phyloP scores from a whole-genome alignment of 2,888 invertebrate genomes.

The Lasius platythorax region DNA sequence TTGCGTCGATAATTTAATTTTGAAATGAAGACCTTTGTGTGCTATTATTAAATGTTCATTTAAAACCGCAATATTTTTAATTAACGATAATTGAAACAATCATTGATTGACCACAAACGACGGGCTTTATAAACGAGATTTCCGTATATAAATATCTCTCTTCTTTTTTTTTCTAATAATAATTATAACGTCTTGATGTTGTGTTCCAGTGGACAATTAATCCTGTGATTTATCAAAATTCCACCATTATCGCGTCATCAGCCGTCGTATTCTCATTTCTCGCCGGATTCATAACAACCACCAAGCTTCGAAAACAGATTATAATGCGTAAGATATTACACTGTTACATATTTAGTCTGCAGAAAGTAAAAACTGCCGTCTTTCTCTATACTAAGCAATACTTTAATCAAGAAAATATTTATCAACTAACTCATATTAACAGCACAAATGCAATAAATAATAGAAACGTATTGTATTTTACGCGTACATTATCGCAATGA shows the following conservation, averaged over 20 bases:
- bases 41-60: background rate
- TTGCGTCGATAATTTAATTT: background rate
- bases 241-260: slow-evolving; percentile 81
- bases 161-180: background rate
- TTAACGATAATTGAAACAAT: slow-evolving; percentile 12
- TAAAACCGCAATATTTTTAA: background rate
- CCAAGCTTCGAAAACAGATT: slow-evolving; percentile 74
- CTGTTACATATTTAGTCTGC: background rate
- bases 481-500: background rate
- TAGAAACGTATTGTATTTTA: background rate
- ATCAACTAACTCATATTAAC: background rate
- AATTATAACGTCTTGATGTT: background rate
- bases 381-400: background rate
- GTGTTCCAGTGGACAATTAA: slow-evolving; percentile 79
- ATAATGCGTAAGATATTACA: slow-evolving; percentile 76
- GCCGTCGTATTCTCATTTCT: slow-evolving; percentile 81
- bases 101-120: background rate
- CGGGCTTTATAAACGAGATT: background rate
- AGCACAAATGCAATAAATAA: background rate
- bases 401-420: background rate
- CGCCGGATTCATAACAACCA: slow-evolving; percentile 69
- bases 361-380: background rate
- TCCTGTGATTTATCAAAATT: slow-evolving; percentile 80
- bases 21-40: background rate
- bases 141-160: background rate